Conservation (phyloP, 2,113 vertebrate genomes). For the Smithornis capensis region DNA sequence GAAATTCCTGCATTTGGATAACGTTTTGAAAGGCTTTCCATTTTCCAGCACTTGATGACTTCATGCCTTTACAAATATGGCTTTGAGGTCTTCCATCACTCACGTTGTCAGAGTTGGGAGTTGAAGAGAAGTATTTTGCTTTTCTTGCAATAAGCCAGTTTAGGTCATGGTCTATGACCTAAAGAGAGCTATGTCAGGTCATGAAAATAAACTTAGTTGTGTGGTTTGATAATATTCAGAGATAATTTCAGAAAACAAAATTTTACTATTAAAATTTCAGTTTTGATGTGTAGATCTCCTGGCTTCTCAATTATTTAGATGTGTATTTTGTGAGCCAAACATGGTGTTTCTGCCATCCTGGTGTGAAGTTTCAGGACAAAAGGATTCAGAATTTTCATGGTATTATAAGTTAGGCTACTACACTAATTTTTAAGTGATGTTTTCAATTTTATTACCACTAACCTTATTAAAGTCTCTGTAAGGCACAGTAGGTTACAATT, state of each 20-base stretch:
- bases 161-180: neutral
- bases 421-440: neutral
- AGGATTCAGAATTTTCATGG: neutral
- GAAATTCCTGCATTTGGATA: neutral
- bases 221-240: neutral
- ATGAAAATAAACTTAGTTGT: neutral
- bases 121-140: slow-evolving; percentile 13
- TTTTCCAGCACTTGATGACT: neutral
- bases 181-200: neutral
- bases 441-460: neutral
- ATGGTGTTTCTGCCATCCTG: neutral
- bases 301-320: neutral
- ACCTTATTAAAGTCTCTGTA: neutral
- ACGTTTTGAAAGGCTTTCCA: neutral
- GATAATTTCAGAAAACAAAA: neutral
- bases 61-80: slow-evolving; percentile 18
- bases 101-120: neutral
- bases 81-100: neutral
- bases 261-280: neutral
- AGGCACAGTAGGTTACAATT: neutral
- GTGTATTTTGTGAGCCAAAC: neutral
- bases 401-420: neutral
- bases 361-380: neutral
- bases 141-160: neutral
- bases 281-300: neutral